These are phyloP conservation scores for Neria commutata DNA, from an alignment of 2,888 invertebrate species.

Conservation along the genomic window DNA sequence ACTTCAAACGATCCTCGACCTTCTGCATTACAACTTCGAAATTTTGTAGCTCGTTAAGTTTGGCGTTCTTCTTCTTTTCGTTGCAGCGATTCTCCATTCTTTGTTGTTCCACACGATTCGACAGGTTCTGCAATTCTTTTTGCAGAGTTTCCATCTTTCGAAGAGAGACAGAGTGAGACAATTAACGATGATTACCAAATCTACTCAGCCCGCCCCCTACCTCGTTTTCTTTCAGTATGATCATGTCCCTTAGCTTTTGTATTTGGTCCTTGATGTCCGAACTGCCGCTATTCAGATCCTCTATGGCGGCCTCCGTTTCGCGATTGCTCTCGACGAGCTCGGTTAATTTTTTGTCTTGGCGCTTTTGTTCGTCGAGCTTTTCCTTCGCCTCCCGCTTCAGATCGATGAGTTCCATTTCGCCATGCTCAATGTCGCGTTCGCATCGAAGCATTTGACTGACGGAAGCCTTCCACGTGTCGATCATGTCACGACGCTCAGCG, in stretches of 20 bases:
- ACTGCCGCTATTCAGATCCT: slow-evolving; percentile 58
- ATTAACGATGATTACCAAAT: neutral
- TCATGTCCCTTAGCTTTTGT: slow-evolving; percentile 52
- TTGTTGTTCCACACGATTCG: slow-evolving; percentile 50
- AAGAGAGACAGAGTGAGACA: slow-evolving; percentile 6
- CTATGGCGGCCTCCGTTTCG: slow-evolving; percentile 61
- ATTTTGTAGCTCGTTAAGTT: slow-evolving; percentile 39
- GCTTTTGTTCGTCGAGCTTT: slow-evolving; percentile 60
- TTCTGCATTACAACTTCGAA: slow-evolving; percentile 35
- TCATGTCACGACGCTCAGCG: slow-evolving; percentile 71
- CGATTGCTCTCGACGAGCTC: slow-evolving; percentile 65
- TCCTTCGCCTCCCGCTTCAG: slow-evolving; percentile 47
- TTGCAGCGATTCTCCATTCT: slow-evolving; percentile 53
- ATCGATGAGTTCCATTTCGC: slow-evolving; percentile 58
- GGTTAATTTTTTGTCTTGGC: slow-evolving; percentile 63
- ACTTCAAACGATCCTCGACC: slow-evolving; percentile 42
- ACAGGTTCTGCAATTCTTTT: slow-evolving; percentile 54
- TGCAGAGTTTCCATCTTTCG: slow-evolving; percentile 47
- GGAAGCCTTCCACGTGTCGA: slow-evolving; percentile 75
- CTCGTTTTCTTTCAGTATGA: slow-evolving; percentile 60
- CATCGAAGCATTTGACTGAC: slow-evolving; percentile 73
- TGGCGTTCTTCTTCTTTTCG: slow-evolving; percentile 37
- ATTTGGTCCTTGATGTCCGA: slow-evolving; percentile 57
- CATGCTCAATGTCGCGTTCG: slow-evolving; percentile 69
- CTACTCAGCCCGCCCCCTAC: slow-evolving; percentile 36